Percentiles rank a stretch among this genome's conserved stretches.
These are phyloP conservation scores for Eumeta japonica DNA, from an alignment of 1,140 invertebrate genomes.

Conservation along the genomic window DNA sequence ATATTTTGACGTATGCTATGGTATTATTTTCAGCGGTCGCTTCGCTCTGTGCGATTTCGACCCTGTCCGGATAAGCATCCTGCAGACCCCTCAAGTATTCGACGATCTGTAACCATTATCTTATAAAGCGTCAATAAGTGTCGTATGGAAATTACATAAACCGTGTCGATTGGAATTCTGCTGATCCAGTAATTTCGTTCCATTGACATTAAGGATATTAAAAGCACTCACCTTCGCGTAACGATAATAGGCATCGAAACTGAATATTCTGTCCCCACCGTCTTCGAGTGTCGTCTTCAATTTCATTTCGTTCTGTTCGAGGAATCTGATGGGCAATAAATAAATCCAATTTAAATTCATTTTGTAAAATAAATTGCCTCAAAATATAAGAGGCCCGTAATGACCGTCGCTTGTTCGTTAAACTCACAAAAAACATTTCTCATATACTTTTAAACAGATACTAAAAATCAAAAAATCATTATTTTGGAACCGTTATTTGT, in stretches of 20 bases:
- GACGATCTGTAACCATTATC: slow-evolving; percentile 33
- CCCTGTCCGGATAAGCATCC: slow-evolving; percentile 12
- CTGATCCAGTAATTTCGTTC: no score
- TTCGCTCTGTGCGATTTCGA: slow-evolving; percentile 25
- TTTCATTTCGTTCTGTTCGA: background rate
- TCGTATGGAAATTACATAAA: no score
- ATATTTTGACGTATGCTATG: slow-evolving; percentile 29
- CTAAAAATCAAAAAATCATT: no score
- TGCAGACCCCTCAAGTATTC: slow-evolving; percentile 19
- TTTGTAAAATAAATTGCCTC: no score
- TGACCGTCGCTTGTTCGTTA: background rate
- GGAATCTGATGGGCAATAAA: no score
- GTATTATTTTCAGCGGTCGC: slow-evolving; percentile 26
- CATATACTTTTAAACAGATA: no score
- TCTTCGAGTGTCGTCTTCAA: background rate
- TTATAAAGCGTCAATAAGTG: no score
- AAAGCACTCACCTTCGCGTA: slow-evolving; percentile 29
- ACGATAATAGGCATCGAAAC: slow-evolving; percentile 22
- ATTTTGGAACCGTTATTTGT: no score
- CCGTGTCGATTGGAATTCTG: no score
- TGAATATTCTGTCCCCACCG: slow-evolving; percentile 12
- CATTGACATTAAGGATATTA: no score
- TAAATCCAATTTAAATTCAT: no score
- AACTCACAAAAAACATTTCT: background rate
- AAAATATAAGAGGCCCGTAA: no score